Base-by-base conservation (phyloP, 2,888 invertebrate species). In the Netelia inedita region DNA sequence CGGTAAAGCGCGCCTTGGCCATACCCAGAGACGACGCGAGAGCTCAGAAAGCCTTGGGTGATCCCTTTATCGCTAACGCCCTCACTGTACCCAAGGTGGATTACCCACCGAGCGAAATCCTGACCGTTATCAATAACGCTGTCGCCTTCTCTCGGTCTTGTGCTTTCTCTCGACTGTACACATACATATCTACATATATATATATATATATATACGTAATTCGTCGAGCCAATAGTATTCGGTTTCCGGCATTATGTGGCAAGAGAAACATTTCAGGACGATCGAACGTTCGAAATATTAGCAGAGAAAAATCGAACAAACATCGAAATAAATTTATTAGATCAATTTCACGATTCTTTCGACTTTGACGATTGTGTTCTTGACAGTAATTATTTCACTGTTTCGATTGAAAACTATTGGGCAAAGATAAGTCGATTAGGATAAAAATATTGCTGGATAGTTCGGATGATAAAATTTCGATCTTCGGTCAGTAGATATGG, bases 21-120 rank as follows among this genome's bases (percentile, higher is more conserved):
- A 53, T 71, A n/a, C 71, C 28, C 73, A 73, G 50, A 83, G 79
- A 66, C 50, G 53, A 73, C 55, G 53, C 65, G 88, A 76, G 87
- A 89, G 89, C 90, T 89, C 91, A 92, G 91, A 92, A 92, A 89
- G 86, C 89, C 88, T 65, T 59, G 14, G 16, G 75, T 92, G 91
- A 93, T 92, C 92, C 92, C 89, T 91, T 92, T 93, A 93, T 92
- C 92, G 90, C 89, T 89, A 87, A 89, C 89, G 88, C 89, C 91
- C 90, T 90, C 88, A 88, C 90, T 88, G 61, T 88, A 83, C 88
- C 86, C 85, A 86, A 86, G 88, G 85, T 87, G 91, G 91, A 92
- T 92, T 92, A 92, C 89, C 88, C 87, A 86, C 82, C 86, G 85
- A 88, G 89, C 88, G 86, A 89, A 90, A 91, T 91, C 88, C 87